A percentile compares a stretch with the other conserved stretches of the same genome.
Conservation (phyloP, 2,113 vertebrate genomes). For the Emydura subglobosa region DNA sequence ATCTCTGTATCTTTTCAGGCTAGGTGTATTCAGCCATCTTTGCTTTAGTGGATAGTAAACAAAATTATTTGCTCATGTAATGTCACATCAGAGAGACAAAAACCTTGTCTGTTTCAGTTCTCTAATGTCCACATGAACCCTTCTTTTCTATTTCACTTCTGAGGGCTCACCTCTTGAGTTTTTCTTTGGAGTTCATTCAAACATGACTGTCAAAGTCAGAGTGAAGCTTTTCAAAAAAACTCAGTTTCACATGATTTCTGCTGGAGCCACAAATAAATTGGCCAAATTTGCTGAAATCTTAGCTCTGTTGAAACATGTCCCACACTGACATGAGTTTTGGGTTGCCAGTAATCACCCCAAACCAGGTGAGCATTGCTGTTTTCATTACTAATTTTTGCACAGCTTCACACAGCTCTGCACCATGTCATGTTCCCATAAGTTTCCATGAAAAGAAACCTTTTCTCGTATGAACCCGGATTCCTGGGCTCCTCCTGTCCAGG, state of each 20-base stretch:
- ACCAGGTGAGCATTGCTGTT: background rate
- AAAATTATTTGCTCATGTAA: background rate
- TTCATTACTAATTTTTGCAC: background rate
- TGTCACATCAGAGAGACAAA: rapidly evolving
- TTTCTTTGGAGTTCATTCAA: background rate
- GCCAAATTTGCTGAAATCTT: background rate
- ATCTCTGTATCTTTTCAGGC: background rate
- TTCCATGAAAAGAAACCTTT: background rate
- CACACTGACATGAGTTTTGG: background rate
- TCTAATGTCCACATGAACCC: no score
- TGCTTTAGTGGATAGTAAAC: background rate
- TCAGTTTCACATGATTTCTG: background rate
- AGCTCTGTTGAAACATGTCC: background rate
- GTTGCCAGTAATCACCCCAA: background rate
- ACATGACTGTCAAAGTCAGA: background rate
- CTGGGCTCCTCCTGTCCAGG: rapidly evolving
- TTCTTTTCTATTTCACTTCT: no score
- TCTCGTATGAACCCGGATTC: background rate
- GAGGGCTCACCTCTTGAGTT: background rate
- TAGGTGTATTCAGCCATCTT: background rate
- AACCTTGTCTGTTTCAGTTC: background rate
- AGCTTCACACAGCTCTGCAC: background rate
- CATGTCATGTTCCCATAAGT: background rate
- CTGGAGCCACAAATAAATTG: background rate
- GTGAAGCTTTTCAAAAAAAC: background rate